A percentile compares a stretch with the other conserved stretches of the same genome.
These are phyloP conservation scores for Parnassius orleans DNA, from an alignment of 2,888 invertebrate genomes.

Conservation along the genomic window DNA sequence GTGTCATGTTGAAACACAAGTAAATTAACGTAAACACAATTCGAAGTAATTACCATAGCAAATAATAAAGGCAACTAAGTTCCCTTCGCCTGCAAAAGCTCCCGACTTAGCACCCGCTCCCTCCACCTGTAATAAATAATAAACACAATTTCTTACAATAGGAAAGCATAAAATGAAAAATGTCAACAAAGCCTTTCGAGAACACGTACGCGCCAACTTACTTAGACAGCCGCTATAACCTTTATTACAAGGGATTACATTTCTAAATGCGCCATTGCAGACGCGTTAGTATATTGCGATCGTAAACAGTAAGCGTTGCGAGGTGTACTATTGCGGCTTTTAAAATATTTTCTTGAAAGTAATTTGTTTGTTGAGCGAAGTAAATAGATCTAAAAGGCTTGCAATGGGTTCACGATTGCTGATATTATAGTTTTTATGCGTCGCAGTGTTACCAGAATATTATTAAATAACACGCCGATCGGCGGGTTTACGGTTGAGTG, in stretches of 20 bases:
- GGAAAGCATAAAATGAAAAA: conserved; percentile 59
- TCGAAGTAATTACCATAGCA: conserved; percentile 47
- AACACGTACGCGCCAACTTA: conserved; percentile 33
- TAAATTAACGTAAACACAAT: conserved; percentile 44
- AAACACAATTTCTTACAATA: conserved; percentile 54
- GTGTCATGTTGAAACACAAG: conserved; percentile 30
- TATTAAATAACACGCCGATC: conserved; percentile 5
- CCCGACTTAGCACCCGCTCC: conserved; percentile 26
- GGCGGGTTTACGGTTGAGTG: conserved; percentile 1
- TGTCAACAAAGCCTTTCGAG: conserved; percentile 50
- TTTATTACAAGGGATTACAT: conserved; percentile 12
- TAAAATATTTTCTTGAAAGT: conserved; percentile 54
- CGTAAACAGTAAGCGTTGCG: conserved; percentile 36
- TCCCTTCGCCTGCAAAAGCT: conserved; percentile 7
- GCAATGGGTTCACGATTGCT: conserved; percentile 16
- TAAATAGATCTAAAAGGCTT: conserved; percentile 28
- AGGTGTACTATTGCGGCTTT: conserved; percentile 40
- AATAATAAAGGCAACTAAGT: conserved; percentile 35
- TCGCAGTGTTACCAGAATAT: conserved; percentile 8
- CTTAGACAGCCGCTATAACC: conserved; percentile 4
- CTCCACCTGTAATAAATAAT: conserved; percentile 37
- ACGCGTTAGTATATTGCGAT: conserved; percentile 6
- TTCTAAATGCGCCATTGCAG: neutral
- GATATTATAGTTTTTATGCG: conserved; percentile 21
- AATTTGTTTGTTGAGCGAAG: conserved; percentile 48